These are phyloP conservation scores for Rattus rattus DNA, from an alignment of 2,113 vertebrate species.

Conservation along the genomic window DNA sequence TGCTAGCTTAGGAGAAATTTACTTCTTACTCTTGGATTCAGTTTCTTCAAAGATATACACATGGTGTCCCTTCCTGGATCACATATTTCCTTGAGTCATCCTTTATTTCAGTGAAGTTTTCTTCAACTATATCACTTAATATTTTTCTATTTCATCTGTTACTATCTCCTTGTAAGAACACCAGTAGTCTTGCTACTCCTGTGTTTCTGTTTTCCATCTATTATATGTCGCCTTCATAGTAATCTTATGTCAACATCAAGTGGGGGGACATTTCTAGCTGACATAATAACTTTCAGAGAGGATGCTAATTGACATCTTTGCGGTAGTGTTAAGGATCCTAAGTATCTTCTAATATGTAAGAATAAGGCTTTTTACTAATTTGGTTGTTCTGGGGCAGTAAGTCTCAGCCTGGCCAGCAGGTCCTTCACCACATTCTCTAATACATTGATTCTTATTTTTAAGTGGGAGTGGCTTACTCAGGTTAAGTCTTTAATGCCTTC, in stretches of 20 bases:
- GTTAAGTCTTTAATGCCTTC: neutral
- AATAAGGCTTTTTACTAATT: neutral
- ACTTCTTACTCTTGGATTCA: neutral
- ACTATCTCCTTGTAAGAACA: neutral
- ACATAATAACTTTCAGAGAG: neutral
- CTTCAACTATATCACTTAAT: slow-evolving; percentile 46
- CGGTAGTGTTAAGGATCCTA: neutral
- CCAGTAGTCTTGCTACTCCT: neutral
- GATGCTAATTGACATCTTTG: neutral
- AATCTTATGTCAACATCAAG: neutral
- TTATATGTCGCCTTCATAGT: neutral
- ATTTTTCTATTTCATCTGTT: slow-evolving; percentile 8
- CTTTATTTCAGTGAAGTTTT: slow-evolving; percentile 29
- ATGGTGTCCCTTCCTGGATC: neutral
- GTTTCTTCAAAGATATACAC: neutral
- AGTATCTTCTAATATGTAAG: neutral
- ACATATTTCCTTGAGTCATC: neutral
- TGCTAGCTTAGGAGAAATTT: neutral
- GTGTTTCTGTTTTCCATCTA: neutral
- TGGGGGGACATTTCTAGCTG: neutral
- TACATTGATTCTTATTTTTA: neutral
- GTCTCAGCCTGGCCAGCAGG: neutral
- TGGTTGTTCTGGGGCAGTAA: neutral
- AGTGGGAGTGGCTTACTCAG: neutral
- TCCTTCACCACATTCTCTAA: neutral